Evolutionary conservation across 2,113 vertebrate species (phyloP).

Genomic region (Camelus bactrianus): DNA sequence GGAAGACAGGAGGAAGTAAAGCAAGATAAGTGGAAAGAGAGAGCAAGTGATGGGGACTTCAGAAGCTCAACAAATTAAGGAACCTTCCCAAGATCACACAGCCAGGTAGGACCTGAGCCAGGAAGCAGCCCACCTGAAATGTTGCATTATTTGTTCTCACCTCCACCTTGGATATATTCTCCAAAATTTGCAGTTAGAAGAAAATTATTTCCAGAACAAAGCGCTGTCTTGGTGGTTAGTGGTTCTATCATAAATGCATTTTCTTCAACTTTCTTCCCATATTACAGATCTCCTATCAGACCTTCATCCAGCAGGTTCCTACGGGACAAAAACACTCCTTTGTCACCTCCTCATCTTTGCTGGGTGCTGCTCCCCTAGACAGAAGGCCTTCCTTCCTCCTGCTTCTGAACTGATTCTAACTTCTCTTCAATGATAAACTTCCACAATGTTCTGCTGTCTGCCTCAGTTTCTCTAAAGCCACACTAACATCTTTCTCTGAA

Average conservation of each 20-base stretch:
- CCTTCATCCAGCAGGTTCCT: neutral
- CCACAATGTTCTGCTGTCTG: neutral
- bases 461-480: neutral
- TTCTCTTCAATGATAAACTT: neutral
- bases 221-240: neutral
- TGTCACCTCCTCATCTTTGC: neutral
- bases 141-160: neutral
- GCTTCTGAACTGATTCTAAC: neutral
- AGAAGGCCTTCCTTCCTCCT: neutral
- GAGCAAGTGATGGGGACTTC: neutral
- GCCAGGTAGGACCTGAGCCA: fast-evolving
- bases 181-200: neutral
- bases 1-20: neutral
- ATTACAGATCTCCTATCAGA: neutral
- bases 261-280: neutral
- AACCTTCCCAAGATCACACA: neutral
- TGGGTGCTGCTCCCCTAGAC: neutral
- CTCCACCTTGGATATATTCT: neutral
- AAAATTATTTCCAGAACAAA: neutral
- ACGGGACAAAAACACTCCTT: neutral
- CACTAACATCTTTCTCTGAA: neutral
- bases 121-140: neutral
- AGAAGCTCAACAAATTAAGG: neutral
- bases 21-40: neutral
- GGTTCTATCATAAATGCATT: neutral